These are phyloP conservation scores for Eciton burchellii DNA, from an alignment of 1,140 invertebrate species.

Conservation along the genomic window DNA sequence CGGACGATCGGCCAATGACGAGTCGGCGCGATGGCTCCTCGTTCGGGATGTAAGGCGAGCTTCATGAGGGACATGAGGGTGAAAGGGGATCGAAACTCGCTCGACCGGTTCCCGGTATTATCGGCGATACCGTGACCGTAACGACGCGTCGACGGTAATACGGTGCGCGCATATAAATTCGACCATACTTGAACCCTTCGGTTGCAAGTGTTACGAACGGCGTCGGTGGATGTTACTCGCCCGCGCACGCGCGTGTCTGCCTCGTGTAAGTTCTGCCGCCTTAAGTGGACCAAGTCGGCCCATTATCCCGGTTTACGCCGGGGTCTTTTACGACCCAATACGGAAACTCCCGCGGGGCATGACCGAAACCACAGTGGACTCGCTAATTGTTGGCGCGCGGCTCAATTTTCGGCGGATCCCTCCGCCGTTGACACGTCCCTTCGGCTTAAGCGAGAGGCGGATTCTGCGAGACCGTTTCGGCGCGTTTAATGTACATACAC, in stretches of 20 bases:
- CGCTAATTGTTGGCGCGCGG: conserved; percentile 75
- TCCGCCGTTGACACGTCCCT: conserved; percentile 1
- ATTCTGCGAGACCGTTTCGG: background rate
- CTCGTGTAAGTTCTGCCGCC: conserved; percentile 64
- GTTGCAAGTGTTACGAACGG: conserved; percentile 69
- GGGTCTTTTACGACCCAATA: conserved; percentile 74
- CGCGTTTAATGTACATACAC: too few species aligned
- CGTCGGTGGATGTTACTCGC: conserved; percentile 45
- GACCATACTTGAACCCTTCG: conserved; percentile 69
- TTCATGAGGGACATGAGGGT: too few species aligned
- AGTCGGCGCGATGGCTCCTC: background rate
- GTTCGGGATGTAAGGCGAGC: conserved; percentile 27
- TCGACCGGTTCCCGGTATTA: conserved; percentile 53
- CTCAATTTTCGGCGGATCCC: conserved; percentile 69
- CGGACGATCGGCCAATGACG: too few species aligned
- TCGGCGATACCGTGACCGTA: conserved; percentile 44
- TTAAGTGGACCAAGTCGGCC: conserved; percentile 78
- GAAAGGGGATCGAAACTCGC: conserved; percentile 24
- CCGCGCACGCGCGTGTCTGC: conserved; percentile 45
- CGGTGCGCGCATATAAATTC: conserved; percentile 67
- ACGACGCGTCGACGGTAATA: conserved; percentile 61
- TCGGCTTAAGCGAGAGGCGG: background rate
- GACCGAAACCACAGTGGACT: conserved; percentile 74
- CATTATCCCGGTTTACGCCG: conserved; percentile 76
- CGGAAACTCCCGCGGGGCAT: conserved; percentile 72